Evolutionary conservation across 2,113 vertebrate species (phyloP).

Genomic region (Phylloscopus trochiloides): DNA sequence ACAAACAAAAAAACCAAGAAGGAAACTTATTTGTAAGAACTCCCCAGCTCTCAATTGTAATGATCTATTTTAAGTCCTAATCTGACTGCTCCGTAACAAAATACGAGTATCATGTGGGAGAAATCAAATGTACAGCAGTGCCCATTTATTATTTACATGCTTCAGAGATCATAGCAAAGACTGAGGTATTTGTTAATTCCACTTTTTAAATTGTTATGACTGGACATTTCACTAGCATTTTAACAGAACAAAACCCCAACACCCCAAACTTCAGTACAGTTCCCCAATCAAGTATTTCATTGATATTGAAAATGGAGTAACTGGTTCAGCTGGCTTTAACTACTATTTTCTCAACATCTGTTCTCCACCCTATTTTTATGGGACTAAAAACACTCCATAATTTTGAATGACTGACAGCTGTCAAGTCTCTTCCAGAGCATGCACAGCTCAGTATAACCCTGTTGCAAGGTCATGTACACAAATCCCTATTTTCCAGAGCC

Average conservation of each 20-base stretch:
- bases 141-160: fast-evolving
- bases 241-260: not conserved
- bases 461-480: fast-evolving
- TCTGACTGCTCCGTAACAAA: not conserved
- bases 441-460: fast-evolving
- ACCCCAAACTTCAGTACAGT: not conserved
- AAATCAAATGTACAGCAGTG: not conserved
- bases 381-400: not conserved
- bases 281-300: not conserved
- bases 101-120: not conserved
- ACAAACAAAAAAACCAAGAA: not conserved
- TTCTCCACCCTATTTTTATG: not conserved
- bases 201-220: not conserved
- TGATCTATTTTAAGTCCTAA: not conserved
- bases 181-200: not conserved
- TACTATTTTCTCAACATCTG: not conserved
- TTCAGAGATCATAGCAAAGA: not conserved
- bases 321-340: not conserved
- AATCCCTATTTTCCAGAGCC: not conserved
- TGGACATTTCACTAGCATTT: not conserved
- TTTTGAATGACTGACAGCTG: not conserved
- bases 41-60: not conserved
- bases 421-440: not conserved
- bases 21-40: not conserved
- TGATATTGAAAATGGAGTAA: not conserved